Base-by-base conservation (phyloP, 1,140 invertebrate species). In the Ptiloglossa arizonensis region DNA sequence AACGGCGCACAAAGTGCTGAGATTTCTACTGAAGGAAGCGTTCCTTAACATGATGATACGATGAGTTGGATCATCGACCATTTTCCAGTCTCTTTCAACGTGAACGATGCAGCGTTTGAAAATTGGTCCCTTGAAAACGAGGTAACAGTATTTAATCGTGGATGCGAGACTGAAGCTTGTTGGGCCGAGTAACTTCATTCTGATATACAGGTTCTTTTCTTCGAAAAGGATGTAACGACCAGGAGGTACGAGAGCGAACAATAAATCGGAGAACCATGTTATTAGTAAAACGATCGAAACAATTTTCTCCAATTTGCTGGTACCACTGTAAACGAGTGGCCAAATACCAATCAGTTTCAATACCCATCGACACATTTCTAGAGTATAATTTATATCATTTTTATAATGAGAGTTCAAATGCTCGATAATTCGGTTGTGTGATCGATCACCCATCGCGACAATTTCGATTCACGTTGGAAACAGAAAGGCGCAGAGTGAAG, bases 291-390 rank as follows among this genome's bases (percentile, higher is more conserved):
- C 8, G 5, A 50, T 2, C 0, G 73, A 84, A 0, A 71, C 0
- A 1, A 84, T 22, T 5, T 52, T 57, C 0, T 84, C 57, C 2
- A 27, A 15, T n/a, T 0, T 44, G 9, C 64, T 84, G 2, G 27
- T 13, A 13, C 48, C 46, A 9, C 56, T 32, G n/a, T 59, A 46
- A 5, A 84, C 38, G 9, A 62, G 1, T 0, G 82, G 68, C 88
- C 87, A 88, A n/a, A 88, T 66, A 1, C 88, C 88, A 35, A 88
- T 85, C 8, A 79, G 80, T 32, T 74, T 80, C 17, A 89, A 63
- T 9, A 86, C 22, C 79, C 70, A 87, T 41, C 81, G 85, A 48
- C 74, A 86, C 50, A 87, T 56, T 15, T 79, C 54, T 9, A 79
- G 64, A 13, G 73, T 69, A 41, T 87, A 87, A 19, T 71, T 46